phyloP scores from a whole-genome alignment of 2,113 vertebrate species.

The Neoarius graeffei region DNA sequence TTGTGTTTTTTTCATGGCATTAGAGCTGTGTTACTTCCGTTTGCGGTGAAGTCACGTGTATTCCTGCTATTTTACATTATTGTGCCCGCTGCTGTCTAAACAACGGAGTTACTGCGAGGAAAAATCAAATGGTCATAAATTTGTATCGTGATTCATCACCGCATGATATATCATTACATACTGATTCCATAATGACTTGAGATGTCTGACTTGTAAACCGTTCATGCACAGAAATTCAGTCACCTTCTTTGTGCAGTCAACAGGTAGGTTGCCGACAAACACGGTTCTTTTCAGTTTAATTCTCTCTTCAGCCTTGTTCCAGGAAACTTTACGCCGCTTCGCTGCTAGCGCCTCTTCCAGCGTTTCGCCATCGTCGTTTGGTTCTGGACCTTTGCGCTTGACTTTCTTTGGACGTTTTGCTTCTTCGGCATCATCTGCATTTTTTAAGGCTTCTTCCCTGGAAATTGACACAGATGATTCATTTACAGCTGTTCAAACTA shows the following conservation, averaged over 20 bases:
- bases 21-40: too few relatives aligned
- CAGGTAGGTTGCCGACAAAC: slow-evolving; percentile 92
- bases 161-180: too few relatives aligned
- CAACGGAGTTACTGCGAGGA: too few relatives aligned
- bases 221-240: background rate
- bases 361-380: slow-evolving; percentile 24
- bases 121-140: too few relatives aligned
- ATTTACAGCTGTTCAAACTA: background rate
- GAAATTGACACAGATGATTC: background rate
- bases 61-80: too few relatives aligned
- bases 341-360: slow-evolving; percentile 32
- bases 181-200: background rate
- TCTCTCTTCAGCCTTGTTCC: slow-evolving; percentile 64
- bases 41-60: too few relatives aligned
- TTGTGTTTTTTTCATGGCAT: too few relatives aligned
- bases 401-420: slow-evolving; percentile 37
- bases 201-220: background rate
- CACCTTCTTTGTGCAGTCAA: slow-evolving; percentile 81
- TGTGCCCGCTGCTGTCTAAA: too few relatives aligned
- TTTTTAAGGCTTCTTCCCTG: slow-evolving; percentile 79
- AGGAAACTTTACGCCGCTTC: slow-evolving; percentile 52
- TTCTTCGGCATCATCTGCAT: slow-evolving; percentile 76
- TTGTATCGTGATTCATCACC: too few relatives aligned
- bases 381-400: slow-evolving; percentile 57
- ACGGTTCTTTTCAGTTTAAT: slow-evolving; percentile 80